Evolutionary conservation across 2,113 vertebrate genomes (phyloP), one percentile per base, ranked within the genome.

Genomic region (Sapajus apella): DNA sequence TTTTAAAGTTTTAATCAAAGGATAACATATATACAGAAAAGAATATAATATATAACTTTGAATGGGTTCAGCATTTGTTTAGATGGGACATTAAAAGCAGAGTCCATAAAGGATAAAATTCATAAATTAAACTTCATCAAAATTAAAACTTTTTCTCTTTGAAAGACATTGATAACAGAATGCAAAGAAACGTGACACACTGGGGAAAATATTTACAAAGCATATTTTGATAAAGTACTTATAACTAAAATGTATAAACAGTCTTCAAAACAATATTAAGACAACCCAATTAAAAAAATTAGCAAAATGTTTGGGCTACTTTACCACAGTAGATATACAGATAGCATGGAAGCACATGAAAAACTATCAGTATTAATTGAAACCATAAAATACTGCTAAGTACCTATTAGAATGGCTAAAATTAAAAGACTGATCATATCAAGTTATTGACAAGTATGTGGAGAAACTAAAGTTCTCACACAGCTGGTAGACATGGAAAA

Each of bases 61-160:
- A 93, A 83, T 92, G 58, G 32, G 12, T 52, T 89, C 80, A 45
- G 27, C 18, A 72, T 7, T 87, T 90, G 70, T 91, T 93, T 90
- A 88, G 17, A 50, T 56, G 43, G 30, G 25, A 93, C 6, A 80
- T 72, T 89, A 61, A 87, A 95, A 55, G 77, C 6, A 68, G 6
- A 75, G 43, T 81, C 55, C 35, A 45, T 95, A 50, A 93, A 90
- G 86, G 37, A 80, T 89, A 86, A 95, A 91, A 76, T 58, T 94
- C 27, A 3, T 96, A 77, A 92, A 80, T 45, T 66, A 35, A 25
- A 61, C 17, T 93, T 92, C 35, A 52, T 86, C 37, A 94, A 72
- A 88, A 83, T 83, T 43, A 32, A n/a, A 94, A 27, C 61, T 64
- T 82, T 45, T 82, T 18, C 17, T 87, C 61, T 88, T 55, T 55